A percentile compares a stretch with the other conserved stretches of the same genome.
Conservation (phyloP, 2,888 invertebrate species). For the Ernsta delagoae region DNA sequence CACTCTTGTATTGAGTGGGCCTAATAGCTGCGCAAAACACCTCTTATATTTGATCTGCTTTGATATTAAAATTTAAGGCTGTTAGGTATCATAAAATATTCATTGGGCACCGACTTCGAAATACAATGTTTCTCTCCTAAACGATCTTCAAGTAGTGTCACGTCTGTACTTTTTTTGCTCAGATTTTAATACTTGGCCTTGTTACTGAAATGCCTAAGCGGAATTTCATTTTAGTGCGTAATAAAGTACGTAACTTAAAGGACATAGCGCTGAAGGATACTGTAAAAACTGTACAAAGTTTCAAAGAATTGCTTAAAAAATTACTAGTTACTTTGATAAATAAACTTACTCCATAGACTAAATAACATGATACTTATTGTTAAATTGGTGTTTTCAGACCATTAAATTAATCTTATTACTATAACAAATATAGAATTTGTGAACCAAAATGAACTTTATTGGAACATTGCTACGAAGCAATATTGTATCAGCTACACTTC, state of each 20-base stretch:
- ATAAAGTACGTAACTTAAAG: not conserved
- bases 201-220: not conserved
- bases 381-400: too few species aligned
- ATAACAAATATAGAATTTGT: too few species aligned
- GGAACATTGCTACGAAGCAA: too few species aligned
- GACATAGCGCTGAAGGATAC: not conserved
- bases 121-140: constrained; percentile 7
- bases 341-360: not conserved
- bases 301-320: too few species aligned
- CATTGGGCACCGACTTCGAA: not conserved
- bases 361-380: too few species aligned
- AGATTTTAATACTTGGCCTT: not conserved
- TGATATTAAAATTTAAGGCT: constrained; percentile 19
- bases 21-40: constrained; percentile 8
- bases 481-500: too few species aligned
- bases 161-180: not conserved
- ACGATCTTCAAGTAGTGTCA: constrained; percentile 11
- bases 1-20: not conserved
- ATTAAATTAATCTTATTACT: too few species aligned
- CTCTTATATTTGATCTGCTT: constrained; percentile 16
- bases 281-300: too few species aligned
- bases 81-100: constrained; percentile 8
- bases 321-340: not conserved
- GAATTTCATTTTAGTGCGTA: not conserved
- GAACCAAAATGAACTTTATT: too few species aligned